phyloP scores from a whole-genome alignment of 2,113 vertebrate genomes.

The Acanthisitta chloris region DNA sequence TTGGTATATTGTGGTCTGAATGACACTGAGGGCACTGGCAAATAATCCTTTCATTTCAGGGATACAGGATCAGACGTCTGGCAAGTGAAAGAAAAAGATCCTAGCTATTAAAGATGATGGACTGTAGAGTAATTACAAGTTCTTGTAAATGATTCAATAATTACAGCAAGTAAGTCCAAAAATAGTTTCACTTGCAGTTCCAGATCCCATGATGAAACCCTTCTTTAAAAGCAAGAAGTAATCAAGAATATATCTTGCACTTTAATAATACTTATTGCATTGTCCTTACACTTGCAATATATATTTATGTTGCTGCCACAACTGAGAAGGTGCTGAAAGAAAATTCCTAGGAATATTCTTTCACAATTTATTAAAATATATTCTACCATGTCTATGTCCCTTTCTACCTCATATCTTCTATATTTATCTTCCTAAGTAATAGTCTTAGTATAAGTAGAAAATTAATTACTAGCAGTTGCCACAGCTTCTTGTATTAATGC shows the following conservation, averaged over 20 bases:
- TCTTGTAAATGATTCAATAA: constrained; percentile 1
- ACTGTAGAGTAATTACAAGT: background rate
- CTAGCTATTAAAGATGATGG: background rate
- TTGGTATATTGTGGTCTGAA: background rate
- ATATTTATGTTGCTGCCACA: background rate
- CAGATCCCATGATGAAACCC: background rate
- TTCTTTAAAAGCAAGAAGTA: background rate
- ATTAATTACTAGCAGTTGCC: background rate
- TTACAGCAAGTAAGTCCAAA: background rate
- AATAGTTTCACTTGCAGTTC: constrained; percentile 2
- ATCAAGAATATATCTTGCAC: background rate
- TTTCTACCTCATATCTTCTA: background rate
- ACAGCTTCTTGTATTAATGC: background rate
- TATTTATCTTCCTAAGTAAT: background rate
- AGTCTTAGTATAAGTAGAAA: background rate
- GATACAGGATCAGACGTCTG: background rate
- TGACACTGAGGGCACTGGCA: background rate
- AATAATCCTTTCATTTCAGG: background rate
- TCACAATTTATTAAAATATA: background rate
- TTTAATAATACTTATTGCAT: background rate
- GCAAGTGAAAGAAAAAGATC: background rate
- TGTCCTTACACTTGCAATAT: background rate
- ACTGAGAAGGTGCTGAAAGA: background rate
- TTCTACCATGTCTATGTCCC: background rate
- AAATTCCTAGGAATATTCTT: background rate